Base-by-base conservation (phyloP, 2,113 vertebrate species). In the Hippocampus comes region DNA sequence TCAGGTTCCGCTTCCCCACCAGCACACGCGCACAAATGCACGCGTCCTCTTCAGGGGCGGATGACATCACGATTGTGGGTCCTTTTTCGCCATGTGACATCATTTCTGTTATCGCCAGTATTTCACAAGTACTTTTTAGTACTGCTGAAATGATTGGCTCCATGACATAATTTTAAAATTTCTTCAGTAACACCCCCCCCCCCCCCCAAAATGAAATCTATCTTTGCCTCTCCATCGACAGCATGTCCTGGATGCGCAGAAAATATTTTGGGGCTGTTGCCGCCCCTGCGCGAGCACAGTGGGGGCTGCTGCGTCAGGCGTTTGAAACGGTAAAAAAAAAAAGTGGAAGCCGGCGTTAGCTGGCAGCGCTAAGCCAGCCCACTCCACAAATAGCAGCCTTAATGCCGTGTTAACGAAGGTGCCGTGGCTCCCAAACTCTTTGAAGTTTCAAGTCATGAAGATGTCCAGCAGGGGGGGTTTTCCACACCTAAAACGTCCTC, bases 281-380 rank as follows among this genome's bases (percentile, higher is more conserved):
- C 48, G 18, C 4, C 79, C 74, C 76, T 82, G 81, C 74, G 78
- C 85, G 83, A 30, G 56, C 57, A 17, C 57, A 74, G 5, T 74
- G 63, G 41, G 66, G 86, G 77, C 41, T 88, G 87, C 83, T 76
- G 84, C 53, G 78, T 91, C 88, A 89, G 85, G 69, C 51, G 9
- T 66, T 78, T 84, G 75, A 14, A 84, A 78, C 70, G 76, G 69
- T 71, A 11, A 38, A 38, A 38, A 38, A 38, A 38, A 38, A 34
- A 34, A 34, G 25, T 68, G 43, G 67, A n/a, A 3, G 63, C 67
- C 21, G 70, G 71, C 55, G 72, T 81, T 76, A 68, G 67, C 78
- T 46, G 25, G 75, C 78, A 68, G 41, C 34, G 9, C 70, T 83
- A 86, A 86, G 78, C 83, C 81, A 38, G 76, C 74, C 70, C 34